phyloP scores from a whole-genome alignment of 2,113 vertebrate species.

The Hydrolagus affinis region DNA sequence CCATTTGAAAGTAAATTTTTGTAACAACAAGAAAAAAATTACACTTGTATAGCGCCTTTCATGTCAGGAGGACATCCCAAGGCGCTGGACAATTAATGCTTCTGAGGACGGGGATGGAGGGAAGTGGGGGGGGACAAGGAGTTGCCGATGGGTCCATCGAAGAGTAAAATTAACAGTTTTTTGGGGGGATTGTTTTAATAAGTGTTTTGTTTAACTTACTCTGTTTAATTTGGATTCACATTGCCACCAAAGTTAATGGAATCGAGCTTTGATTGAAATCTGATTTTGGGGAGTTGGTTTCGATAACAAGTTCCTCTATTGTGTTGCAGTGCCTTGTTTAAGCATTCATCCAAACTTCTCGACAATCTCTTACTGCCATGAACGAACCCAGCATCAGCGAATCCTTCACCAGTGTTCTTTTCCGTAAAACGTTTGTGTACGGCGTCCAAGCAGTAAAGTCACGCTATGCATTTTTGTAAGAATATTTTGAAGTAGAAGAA shows the following conservation, averaged over 20 bases:
- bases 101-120: neutral
- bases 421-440: no score
- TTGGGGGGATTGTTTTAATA: no score
- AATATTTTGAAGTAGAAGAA: neutral
- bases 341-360: neutral
- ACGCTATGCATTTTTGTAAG: neutral
- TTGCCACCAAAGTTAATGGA: neutral
- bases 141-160: no score
- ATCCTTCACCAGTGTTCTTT: neutral
- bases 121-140: neutral
- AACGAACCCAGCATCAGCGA: neutral
- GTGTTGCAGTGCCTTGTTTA: conserved; percentile 11
- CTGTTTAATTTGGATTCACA: neutral
- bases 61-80: no score
- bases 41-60: no score
- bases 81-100: no score
- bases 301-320: neutral
- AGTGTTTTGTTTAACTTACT: neutral
- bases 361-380: neutral
- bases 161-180: neutral
- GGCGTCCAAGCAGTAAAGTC: no score
- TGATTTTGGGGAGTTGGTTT: neutral
- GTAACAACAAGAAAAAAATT: neutral
- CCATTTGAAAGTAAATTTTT: neutral
- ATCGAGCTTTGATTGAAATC: neutral